A percentile compares a stretch with the other conserved stretches of the same genome.
Conservation (phyloP, 92 coral and sea anemone genomes). For the Ricordea florida region DNA sequence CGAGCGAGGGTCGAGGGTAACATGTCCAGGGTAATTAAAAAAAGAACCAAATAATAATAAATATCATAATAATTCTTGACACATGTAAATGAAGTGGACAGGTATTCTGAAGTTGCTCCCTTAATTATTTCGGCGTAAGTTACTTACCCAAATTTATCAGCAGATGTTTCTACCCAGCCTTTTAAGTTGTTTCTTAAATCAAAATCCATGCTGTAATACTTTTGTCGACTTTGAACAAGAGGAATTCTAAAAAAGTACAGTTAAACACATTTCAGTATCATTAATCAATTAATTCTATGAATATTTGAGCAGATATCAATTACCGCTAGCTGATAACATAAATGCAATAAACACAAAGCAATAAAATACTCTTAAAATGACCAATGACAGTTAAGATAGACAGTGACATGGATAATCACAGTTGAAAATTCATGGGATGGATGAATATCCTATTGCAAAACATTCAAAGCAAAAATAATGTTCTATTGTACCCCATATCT, state of each 20-base stretch:
- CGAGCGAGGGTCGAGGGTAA: too few relatives aligned
- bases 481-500: conserved; percentile 83
- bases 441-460: not conserved
- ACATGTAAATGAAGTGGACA: too few relatives aligned
- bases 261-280: too few relatives aligned
- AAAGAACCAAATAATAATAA: too few relatives aligned
- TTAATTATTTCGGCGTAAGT: not conserved
- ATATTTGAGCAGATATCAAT: not conserved
- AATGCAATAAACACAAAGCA: not conserved
- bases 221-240: conserved; percentile 88
- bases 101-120: too few relatives aligned
- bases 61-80: too few relatives aligned
- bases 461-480: not conserved
- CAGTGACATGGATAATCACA: too few relatives aligned
- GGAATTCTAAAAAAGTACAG: conserved; percentile 59
- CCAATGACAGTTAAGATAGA: too few relatives aligned
- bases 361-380: not conserved
- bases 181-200: conserved; percentile 88
- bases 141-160: conserved; percentile 90
- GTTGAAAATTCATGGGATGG: not conserved
- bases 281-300: too few relatives aligned
- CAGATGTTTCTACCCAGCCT: conserved; percentile 76
- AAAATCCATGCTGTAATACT: conserved; percentile 86
- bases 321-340: not conserved
- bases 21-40: too few relatives aligned